Conservation (phyloP, 2,797 vertebrate genomes). For the Buphagus erythrorhynchus region DNA sequence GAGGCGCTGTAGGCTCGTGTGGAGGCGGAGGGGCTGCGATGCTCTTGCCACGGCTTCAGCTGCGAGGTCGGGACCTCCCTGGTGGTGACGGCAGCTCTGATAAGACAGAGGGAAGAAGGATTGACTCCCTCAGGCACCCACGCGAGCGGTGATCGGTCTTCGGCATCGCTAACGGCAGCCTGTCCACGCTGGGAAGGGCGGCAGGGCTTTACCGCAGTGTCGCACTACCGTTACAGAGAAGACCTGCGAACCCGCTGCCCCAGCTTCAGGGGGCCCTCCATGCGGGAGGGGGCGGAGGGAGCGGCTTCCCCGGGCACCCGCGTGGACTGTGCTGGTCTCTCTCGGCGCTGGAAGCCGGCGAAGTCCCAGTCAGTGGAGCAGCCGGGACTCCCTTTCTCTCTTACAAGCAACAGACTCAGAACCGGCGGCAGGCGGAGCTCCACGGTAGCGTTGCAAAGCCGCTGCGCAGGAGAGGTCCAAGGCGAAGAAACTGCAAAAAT, state of each 20-base stretch:
- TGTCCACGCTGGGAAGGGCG: not conserved
- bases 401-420: not conserved
- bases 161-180: not conserved
- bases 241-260: too few relatives aligned
- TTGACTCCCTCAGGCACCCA: not conserved
- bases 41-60: not conserved
- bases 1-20: not conserved
- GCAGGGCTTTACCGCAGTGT: not conserved
- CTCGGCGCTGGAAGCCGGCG: not conserved
- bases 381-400: not conserved
- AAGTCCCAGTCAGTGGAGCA: not conserved
- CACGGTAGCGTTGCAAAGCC: not conserved
- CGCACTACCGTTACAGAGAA: too few relatives aligned
- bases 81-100: rapidly evolving
- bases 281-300: not conserved
- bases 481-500: not conserved
- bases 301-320: too few relatives aligned
- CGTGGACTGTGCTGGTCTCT: not conserved
- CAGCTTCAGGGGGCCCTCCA: rapidly evolving
- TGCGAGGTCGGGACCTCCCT: too few relatives aligned
- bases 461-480: not conserved
- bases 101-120: too few relatives aligned
- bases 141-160: not conserved
- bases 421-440: not conserved
- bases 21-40: not conserved